Evolutionary conservation across 2,888 invertebrate genomes (phyloP), one percentile per base, ranked within the genome.

Genomic region (Toxonevra muliebris): DNA sequence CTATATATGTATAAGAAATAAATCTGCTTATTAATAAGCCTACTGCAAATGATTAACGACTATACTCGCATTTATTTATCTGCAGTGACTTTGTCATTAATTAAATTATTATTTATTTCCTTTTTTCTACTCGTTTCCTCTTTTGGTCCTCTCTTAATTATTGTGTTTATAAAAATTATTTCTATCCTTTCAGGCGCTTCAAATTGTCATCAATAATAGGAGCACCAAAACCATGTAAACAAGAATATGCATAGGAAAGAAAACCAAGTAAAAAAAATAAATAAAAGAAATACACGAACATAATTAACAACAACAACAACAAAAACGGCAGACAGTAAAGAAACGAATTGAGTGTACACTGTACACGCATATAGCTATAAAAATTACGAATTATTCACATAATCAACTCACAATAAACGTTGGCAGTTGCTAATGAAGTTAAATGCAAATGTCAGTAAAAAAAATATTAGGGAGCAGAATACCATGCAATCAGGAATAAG

Each of bases 351-450:
- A 7, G 30, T 30, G 30, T 30, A 30, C 30, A n/a, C n/a, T n/a
- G n/a, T 30, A 4, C 30, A 4, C 7, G 30, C 30, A 7, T 7
- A 2, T 30, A 30, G 3, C 30, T 52, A 17, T 8, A 53, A 61
- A 53, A 50, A 30, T 30, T 30, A 30, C 53, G 13, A 61, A 40
- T 20, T 30, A 15, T 59, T 11, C 7, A 30, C 45, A 61, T 55
- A 61, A 68, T 65, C 50, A 69, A 68, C 62, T 43, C 53, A 53
- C 62, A 68, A 66, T 65, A 68, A 67, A 50, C 65, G 15, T 43
- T 54, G 68, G 62, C 62, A 59, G 67, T 43, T 67, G 62, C 58
- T 67, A 67, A 67, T 67, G 62, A 62, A 62, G 53, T 62, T 62
- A 62, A n/a, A 67, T 40, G 41, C 40, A 17, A 57, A 62, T 15